A percentile compares a stretch with the other conserved stretches of the same genome.
Evolutionary conservation across 1,140 invertebrate genomes (phyloP).

Genomic region (Drosophila arizonae): DNA sequence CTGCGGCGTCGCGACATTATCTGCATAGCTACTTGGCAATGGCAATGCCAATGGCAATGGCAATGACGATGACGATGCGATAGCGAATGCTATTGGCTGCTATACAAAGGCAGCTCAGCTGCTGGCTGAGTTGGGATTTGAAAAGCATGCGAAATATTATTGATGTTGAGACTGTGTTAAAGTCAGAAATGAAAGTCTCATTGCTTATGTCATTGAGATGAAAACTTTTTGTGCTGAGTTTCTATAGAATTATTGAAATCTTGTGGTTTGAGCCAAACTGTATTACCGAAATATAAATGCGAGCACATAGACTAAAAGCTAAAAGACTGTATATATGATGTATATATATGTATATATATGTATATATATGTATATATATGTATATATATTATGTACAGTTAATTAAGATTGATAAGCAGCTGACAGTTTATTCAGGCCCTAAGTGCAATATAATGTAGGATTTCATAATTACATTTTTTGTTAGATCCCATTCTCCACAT

Average conservation of each 20-base stretch:
- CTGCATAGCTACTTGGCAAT: constrained; percentile 19
- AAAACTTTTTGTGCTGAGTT: constrained; percentile 4
- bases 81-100: constrained; percentile 18
- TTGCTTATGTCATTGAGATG: constrained; percentile 12
- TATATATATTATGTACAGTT: neutral
- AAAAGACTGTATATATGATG: neutral
- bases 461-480: neutral
- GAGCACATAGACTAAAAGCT: neutral
- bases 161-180: constrained; percentile 12
- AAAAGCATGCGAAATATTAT: constrained; percentile 32
- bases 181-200: constrained; percentile 1
- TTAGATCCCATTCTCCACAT: neutral
- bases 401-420: neutral
- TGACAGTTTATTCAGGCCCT: neutral
- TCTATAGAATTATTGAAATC: neutral
- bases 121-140: constrained; percentile 4
- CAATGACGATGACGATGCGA: constrained; percentile 7
- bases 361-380: neutral
- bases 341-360: neutral
- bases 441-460: neutral
- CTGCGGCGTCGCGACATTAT: constrained; percentile 49
- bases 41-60: constrained; percentile 6
- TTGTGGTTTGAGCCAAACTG: neutral
- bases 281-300: neutral
- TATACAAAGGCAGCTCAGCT: constrained; percentile 14